Base-by-base conservation (phyloP, 2,113 vertebrate species). In the Hipposideros armiger region DNA sequence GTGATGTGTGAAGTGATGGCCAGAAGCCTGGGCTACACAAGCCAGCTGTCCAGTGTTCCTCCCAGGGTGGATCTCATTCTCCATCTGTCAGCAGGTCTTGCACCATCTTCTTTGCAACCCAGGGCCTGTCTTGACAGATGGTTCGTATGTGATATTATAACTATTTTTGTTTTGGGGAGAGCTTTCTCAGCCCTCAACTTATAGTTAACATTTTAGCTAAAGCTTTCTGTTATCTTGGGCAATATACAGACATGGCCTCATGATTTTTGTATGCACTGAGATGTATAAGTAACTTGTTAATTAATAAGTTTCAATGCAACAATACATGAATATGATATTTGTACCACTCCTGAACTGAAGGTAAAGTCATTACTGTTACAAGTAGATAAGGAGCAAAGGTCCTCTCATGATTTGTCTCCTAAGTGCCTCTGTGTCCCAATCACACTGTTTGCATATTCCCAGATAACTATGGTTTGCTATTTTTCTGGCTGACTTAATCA, bases 121-220 rank as follows among this genome's bases (percentile, higher is more conserved):
- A 22, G 64, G 70, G 40, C 42, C 90, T 72, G 16, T 87, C 83
- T 87, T 58, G 67, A 92, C 85, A 95, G 93, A 94, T 94, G 94
- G 90, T 83, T 88, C 72, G 70, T 86, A 36, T 1, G 7, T 45
- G 26, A n/a, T n/a, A 42, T 82, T 83, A n/a, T 87, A 80, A 40
- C 42, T 92, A 62, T 45, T 88, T 73, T 45, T 52, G 28, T 76
- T 69, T 92, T 42, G n/a, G 4, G 20, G n/a, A 24, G 81, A 66
- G n/a, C 10, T 93, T 86, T 94, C 64, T 93, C 56, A 94, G 84
- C 26, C 40, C 40, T 95, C 72, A 95, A 56, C 32, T 56, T 90
- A 64, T 6, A 91, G 50, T 73, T 94, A 95, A 89, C 20, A 45
- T 81, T 81, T 62, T 92, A 92, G 88, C 56, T 90, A 60, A 74